phyloP scores from a whole-genome alignment of 2,113 vertebrate genomes.

The Condylura cristata region DNA sequence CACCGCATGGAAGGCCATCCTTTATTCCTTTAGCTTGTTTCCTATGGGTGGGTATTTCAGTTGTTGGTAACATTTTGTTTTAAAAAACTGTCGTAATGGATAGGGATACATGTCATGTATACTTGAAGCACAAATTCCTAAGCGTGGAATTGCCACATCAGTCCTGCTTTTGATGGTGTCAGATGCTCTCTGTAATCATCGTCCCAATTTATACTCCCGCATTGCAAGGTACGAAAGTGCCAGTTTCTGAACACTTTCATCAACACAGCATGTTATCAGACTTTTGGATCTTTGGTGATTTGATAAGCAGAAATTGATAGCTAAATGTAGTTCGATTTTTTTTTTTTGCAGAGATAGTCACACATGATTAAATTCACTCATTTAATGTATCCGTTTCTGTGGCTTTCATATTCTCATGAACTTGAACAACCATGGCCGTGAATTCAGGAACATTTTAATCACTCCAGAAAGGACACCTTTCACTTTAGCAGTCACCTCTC shows the following conservation, averaged over 20 bases:
- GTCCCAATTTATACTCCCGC: not conserved
- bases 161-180: not conserved
- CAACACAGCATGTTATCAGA: not conserved
- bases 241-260: not conserved
- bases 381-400: not conserved
- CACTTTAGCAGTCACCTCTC: not conserved
- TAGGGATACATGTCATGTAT: not conserved
- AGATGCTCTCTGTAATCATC: conserved; percentile 3
- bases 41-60: not conserved
- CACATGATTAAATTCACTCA: not conserved
- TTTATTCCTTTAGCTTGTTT: conserved; percentile 10
- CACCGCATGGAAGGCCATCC: not conserved
- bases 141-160: conserved; percentile 26
- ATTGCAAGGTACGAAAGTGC: conserved; percentile 23
- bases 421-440: not conserved
- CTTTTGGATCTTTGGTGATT: conserved; percentile 11
- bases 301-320: conserved; percentile 42
- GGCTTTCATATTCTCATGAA: not conserved
- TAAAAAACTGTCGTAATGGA: not conserved
- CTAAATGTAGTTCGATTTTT: not conserved
- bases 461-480: not conserved
- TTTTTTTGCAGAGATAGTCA: not conserved
- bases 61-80: conserved; percentile 9
- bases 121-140: not conserved
- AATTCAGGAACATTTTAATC: conserved; percentile 36